A percentile compares a stretch with the other conserved stretches of the same genome.
phyloP scores from a whole-genome alignment of 1,140 invertebrate species.

The Drosophila littoralis region DNA sequence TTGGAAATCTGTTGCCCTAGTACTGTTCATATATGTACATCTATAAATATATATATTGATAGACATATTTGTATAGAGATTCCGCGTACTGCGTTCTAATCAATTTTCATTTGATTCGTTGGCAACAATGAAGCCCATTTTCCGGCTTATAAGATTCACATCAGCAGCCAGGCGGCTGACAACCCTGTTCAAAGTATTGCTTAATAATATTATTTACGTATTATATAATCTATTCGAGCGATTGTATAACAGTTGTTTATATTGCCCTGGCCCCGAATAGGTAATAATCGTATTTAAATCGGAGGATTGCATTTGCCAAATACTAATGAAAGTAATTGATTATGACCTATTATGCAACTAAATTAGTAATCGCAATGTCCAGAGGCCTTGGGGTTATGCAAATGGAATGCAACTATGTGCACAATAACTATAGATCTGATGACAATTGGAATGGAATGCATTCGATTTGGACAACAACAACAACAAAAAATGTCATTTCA shows the following conservation, averaged over 20 bases:
- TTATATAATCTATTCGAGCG: not conserved
- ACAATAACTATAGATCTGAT: not conserved
- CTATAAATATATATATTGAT: not conserved
- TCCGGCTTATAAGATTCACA: constrained; percentile 5
- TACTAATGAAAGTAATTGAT: constrained; percentile 27
- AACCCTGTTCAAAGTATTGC: not conserved
- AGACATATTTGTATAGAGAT: constrained; percentile 4
- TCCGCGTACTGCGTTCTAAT: constrained; percentile 51
- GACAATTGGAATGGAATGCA: constrained; percentile 5
- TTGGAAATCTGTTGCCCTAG: constrained; percentile 1
- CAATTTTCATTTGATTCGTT: constrained; percentile 41
- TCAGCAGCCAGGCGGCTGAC: not conserved
- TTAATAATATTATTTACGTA: not conserved
- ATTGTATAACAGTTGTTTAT: constrained; percentile 14
- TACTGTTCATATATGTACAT: not conserved
- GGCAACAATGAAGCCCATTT: constrained; percentile 10
- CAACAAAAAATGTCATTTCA: constrained; percentile 8
- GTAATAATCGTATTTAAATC: not conserved
- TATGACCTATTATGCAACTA: constrained; percentile 27
- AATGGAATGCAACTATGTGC: constrained; percentile 1
- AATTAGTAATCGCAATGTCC: constrained; percentile 24
- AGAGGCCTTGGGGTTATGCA: constrained; percentile 36
- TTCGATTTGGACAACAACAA: not conserved
- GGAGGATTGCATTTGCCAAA: constrained; percentile 9
- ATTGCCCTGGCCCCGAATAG: not conserved